Evolutionary conservation across 2,113 vertebrate genomes (phyloP).

Genomic region (Pheucticus melanocephalus): DNA sequence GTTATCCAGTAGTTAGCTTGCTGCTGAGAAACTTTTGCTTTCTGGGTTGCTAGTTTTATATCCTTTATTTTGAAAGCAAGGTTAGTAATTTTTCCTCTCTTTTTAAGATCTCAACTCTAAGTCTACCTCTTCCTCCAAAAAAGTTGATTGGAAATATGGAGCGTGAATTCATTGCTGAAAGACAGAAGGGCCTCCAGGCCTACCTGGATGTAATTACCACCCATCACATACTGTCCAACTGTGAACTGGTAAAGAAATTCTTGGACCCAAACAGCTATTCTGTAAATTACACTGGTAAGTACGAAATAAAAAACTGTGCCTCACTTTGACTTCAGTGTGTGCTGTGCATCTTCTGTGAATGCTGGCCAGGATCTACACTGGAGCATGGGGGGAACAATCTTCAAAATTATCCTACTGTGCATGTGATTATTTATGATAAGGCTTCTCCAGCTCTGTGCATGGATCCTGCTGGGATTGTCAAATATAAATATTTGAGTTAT

Average conservation of each 20-base stretch:
- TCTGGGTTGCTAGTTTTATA: neutral
- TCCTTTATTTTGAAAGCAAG: neutral
- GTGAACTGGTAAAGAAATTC: constrained; percentile 91
- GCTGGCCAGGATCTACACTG: neutral
- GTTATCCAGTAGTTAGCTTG: neutral
- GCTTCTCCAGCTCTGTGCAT: neutral
- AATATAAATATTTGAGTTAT: neutral
- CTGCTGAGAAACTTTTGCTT: neutral
- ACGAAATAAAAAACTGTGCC: neutral
- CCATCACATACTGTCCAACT: constrained; percentile 87
- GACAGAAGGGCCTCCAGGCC: constrained; percentile 92
- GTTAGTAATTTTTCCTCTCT: constrained; percentile 15
- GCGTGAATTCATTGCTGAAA: constrained; percentile 93
- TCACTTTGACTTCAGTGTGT: neutral
- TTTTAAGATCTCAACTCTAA: constrained; percentile 86
- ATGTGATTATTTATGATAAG: neutral
- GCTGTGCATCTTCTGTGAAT: neutral
- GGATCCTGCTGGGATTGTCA: neutral
- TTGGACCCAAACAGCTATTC: constrained; percentile 95
- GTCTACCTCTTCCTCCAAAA: constrained; percentile 94
- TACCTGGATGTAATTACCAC: constrained; percentile 93
- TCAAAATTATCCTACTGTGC: neutral
- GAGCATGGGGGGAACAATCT: neutral
- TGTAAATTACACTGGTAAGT: constrained; percentile 90
- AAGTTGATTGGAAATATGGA: constrained; percentile 98